These are phyloP conservation scores for Acipenser ruthenus DNA, from an alignment of 2,797 vertebrate genomes.

Conservation along the genomic window DNA sequence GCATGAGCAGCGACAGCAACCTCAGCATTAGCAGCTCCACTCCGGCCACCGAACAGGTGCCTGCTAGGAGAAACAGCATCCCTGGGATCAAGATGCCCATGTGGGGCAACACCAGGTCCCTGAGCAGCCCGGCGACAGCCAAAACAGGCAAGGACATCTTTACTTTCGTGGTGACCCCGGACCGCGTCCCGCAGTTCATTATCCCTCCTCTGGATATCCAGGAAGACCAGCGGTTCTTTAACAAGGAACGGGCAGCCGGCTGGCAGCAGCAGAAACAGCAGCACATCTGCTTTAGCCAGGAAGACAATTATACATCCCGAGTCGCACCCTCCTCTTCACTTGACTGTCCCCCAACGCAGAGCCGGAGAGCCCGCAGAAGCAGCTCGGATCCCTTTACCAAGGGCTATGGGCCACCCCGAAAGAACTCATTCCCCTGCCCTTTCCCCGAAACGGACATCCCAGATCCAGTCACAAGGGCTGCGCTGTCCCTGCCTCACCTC, in stretches of 20 bases:
- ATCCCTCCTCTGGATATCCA: conserved; percentile 46
- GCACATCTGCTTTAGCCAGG: no score
- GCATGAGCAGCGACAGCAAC: conserved; percentile 36
- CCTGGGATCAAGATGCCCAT: conserved; percentile 43
- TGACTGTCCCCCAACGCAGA: conserved; percentile 18
- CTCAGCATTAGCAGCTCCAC: conserved; percentile 9
- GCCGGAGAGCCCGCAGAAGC: conserved; percentile 33
- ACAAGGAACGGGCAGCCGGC: conserved; percentile 8
- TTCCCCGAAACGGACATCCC: conserved; percentile 38
- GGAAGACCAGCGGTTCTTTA: conserved; percentile 20
- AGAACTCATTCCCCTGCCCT: conserved; percentile 20
- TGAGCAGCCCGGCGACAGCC: conserved; percentile 41
- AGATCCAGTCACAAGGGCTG: conserved; percentile 57
- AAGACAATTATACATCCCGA: conserved; percentile 19
- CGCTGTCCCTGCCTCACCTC: conserved; percentile 65
- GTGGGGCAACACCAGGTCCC: conserved; percentile 44
- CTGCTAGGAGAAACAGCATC: conserved; percentile 46
- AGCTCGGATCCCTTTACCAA: conserved; percentile 34
- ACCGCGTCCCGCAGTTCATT: conserved; percentile 61
- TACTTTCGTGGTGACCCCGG: conserved; percentile 51
- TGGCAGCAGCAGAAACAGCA: no score
- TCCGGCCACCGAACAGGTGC: conserved; percentile 17
- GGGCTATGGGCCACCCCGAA: conserved; percentile 17
- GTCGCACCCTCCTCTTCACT: conserved; percentile 29
- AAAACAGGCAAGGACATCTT: conserved; percentile 47